A percentile compares a stretch with the other conserved stretches of the same genome.
phyloP scores from a whole-genome alignment of 2,797 vertebrate genomes.

The Synaphobranchus kaupii region DNA sequence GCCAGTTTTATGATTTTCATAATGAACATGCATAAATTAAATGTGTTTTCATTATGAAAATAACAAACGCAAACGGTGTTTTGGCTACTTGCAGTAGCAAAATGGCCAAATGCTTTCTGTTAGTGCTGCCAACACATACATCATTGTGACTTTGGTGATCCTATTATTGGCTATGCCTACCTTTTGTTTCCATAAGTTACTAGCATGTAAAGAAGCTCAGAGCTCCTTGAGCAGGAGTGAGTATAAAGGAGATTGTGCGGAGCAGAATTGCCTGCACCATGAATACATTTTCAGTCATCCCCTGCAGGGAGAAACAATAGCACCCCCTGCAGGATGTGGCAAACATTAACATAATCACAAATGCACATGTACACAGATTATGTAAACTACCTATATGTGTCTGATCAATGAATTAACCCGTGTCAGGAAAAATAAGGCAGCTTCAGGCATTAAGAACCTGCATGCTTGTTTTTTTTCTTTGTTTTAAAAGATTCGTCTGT shows the following conservation, averaged over 20 bases:
- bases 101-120: background rate
- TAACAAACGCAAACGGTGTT: too few relatives aligned
- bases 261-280: background rate
- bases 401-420: background rate
- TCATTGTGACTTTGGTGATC: background rate
- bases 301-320: too few relatives aligned
- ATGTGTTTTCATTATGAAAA: too few relatives aligned
- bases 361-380: background rate
- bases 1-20: too few relatives aligned
- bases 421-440: background rate
- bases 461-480: background rate
- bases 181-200: too few relatives aligned
- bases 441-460: background rate
- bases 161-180: background rate
- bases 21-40: too few relatives aligned
- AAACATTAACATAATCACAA: background rate
- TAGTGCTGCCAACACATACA: background rate
- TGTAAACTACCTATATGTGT: background rate
- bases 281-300: background rate
- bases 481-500: background rate
- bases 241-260: background rate
- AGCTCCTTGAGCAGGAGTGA: background rate
- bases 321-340: background rate
- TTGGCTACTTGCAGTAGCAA: background rate
- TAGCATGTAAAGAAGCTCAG: too few relatives aligned